phyloP scores from a whole-genome alignment of 2,797 vertebrate species.

The Myotis findleyi region DNA sequence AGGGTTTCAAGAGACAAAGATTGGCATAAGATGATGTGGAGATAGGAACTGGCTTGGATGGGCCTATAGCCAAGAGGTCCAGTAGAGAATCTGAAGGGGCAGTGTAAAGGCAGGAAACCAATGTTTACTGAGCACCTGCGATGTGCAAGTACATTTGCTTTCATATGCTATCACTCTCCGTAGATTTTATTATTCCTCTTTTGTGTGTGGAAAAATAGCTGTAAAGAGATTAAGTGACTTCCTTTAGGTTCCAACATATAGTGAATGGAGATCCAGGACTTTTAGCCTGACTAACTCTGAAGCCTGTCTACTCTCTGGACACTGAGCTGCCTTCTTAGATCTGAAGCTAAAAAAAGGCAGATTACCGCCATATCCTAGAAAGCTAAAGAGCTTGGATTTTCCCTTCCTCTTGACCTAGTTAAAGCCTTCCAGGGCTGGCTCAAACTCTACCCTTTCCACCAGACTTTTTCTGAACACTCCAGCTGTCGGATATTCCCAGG shows the following conservation, averaged over 20 bases:
- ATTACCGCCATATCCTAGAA: background rate
- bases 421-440: background rate
- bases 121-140: background rate
- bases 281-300: background rate
- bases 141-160: background rate
- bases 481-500: background rate
- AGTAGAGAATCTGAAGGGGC: background rate
- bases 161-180: background rate
- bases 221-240: background rate
- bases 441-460: background rate
- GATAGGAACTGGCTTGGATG: background rate
- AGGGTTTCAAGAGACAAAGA: conserved; percentile 13
- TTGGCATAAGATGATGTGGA: background rate
- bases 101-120: conserved; percentile 7
- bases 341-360: background rate
- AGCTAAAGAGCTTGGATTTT: background rate
- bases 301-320: background rate
- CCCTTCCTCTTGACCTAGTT: background rate
- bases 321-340: background rate
- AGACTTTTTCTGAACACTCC: background rate
- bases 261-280: background rate
- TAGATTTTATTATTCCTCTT: background rate
- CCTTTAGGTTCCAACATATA: background rate
- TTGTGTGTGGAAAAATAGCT: background rate
- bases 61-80: background rate